Base-by-base conservation (phyloP, 1,140 invertebrate species). In the Platyscapa corneri region DNA sequence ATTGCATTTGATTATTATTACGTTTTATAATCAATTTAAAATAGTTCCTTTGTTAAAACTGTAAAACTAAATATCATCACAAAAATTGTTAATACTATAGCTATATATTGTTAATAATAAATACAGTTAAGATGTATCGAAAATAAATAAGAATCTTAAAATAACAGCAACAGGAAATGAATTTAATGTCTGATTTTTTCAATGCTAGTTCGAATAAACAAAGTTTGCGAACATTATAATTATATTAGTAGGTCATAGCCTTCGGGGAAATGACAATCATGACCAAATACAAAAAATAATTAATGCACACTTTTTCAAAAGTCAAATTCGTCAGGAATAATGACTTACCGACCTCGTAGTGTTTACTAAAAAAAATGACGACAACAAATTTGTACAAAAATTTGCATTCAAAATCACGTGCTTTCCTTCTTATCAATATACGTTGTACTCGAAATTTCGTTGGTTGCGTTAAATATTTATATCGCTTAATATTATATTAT, bases 241-340 rank as follows among this genome's bases (percentile, higher is more conserved):
- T n/a, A 74, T 30, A 60, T 74, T 79, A 74, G 83, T 84, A 79
- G 76, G 65, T 80, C 76, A 16, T 46, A 80, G 32, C 76, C 75
- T 84, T 84, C 83, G 30, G n/a, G 23, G 56, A 53, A 65, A 37
- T 8, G 65, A 78, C 49, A 79, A 49, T 77, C 77, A 23, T 80
- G 65, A 79, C 76, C 76, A 72, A 84, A 80, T 79, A 84, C 10
- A 80, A 60, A 37, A 65, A 65, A n/a, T 32, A 67, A 77, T 49
- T 27, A 34, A 56, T 18, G 80, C 49, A 53, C 30, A 53, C 37
- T 74, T 56, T 74, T 72, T 74, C 42, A 49, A 30, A 74, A 82
- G 32, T 74, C 16, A 75, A 82, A 82, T 74, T 75, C 46, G 46
- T n/a, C 65, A 75, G 0, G 30, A 27, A 42, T 82, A 74, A 42